Evolutionary conservation across 2,113 vertebrate genomes (phyloP).

Genomic region (Lipotes vexillifer): DNA sequence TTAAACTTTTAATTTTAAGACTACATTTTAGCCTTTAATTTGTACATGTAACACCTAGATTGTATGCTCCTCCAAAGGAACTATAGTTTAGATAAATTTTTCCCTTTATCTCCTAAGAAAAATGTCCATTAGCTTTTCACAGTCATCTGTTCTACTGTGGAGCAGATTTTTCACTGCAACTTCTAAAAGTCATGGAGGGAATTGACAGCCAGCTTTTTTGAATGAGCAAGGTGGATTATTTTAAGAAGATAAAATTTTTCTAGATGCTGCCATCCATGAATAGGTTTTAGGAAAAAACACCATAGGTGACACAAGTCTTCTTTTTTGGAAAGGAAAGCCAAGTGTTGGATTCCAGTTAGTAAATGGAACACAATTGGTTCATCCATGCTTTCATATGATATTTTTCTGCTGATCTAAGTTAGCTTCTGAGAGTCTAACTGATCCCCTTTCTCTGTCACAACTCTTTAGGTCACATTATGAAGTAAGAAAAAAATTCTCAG

Average conservation of each 20-base stretch:
- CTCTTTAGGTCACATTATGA: not conserved
- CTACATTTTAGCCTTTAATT: constrained; percentile 1
- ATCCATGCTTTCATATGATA: not conserved
- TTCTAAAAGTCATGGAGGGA: not conserved
- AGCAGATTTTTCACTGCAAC: not conserved
- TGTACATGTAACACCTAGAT: not conserved
- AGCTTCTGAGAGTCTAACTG: not conserved
- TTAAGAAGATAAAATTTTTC: constrained; percentile 1
- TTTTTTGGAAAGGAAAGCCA: constrained; percentile 34
- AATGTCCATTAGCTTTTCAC: not conserved
- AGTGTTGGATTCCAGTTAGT: not conserved
- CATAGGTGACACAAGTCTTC: not conserved
- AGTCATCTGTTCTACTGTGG: not conserved
- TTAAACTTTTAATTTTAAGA: constrained; percentile 18
- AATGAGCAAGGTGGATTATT: not conserved
- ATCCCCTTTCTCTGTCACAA: not conserved
- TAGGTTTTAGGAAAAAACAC: not conserved
- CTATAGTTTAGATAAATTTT: not conserved
- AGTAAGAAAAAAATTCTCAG: constrained; percentile 36
- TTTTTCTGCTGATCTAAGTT: not conserved
- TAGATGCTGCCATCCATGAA: not conserved
- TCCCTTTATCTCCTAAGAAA: not conserved
- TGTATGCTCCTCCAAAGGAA: not conserved
- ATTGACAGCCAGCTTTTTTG: not conserved
- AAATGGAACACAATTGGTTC: not conserved